Evolutionary conservation across 2,113 vertebrate genomes (phyloP).

Genomic region (Anguilla japonica): DNA sequence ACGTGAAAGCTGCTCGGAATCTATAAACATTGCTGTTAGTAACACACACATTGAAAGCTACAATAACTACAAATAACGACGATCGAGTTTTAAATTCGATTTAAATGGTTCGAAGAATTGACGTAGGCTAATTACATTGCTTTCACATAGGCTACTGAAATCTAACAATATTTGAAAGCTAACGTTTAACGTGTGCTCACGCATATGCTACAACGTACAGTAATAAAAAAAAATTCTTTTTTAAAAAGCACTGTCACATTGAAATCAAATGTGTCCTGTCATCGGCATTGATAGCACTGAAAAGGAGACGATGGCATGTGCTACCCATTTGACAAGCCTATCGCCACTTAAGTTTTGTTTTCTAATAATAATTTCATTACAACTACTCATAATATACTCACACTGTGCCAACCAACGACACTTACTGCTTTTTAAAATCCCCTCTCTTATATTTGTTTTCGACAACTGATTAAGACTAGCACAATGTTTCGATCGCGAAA

Average conservation of each 20-base stretch:
- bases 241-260: constrained; percentile 19
- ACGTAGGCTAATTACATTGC: neutral
- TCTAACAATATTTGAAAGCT: neutral
- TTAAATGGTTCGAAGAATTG: neutral
- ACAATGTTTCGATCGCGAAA: constrained; percentile 18
- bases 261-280: constrained; percentile 7
- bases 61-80: neutral
- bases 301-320: constrained; percentile 7
- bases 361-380: neutral
- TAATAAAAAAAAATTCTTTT: neutral
- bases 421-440: neutral
- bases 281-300: constrained; percentile 15
- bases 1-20: neutral
- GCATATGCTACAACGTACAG: neutral
- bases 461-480: neutral
- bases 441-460: neutral
- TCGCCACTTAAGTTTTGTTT: constrained; percentile 15
- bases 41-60: neutral
- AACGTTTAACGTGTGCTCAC: neutral
- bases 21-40: neutral
- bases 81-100: neutral
- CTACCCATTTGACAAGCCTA: constrained; percentile 1
- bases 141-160: neutral
- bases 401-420: neutral
- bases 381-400: neutral